These are phyloP conservation scores for Noturus placidus DNA, from an alignment of 2,113 vertebrate species.

Conservation along the genomic window DNA sequence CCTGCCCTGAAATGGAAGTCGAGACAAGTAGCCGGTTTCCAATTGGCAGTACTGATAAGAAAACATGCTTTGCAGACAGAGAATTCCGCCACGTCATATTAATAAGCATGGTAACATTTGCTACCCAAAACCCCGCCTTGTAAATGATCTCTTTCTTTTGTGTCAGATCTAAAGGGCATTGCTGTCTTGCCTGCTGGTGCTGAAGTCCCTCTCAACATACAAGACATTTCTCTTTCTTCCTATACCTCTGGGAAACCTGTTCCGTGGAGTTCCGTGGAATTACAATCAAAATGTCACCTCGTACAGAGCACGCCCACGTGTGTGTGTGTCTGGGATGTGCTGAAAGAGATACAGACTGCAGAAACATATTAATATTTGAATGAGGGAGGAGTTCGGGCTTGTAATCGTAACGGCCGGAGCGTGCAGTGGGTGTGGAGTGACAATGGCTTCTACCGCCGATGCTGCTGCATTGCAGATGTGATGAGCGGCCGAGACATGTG, in stretches of 20 bases:
- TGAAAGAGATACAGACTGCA: not conserved
- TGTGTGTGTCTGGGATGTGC: not conserved
- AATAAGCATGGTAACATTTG: not conserved
- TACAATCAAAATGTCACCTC: constrained; percentile 10
- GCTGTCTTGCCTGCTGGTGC: not conserved
- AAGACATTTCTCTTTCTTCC: not conserved
- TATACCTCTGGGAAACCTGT: not conserved
- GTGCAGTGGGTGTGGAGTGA: constrained; percentile 42
- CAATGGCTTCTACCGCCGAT: not conserved
- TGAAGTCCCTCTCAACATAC: not conserved
- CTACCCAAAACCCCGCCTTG: not conserved
- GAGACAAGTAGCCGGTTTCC: not conserved
- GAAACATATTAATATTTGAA: constrained; percentile 10
- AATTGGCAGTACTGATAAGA: not conserved
- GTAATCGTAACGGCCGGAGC: constrained; percentile 12
- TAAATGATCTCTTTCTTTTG: not conserved
- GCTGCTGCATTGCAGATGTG: constrained; percentile 57
- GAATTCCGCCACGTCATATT: not conserved
- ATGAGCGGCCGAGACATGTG: constrained; percentile 20
- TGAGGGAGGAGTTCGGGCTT: constrained; percentile 16
- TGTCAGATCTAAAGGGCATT: not conserved
- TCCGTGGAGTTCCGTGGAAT: not conserved
- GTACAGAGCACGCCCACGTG: not conserved
- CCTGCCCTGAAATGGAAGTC: not conserved
- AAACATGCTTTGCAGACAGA: not conserved